These are phyloP conservation scores for Gymnorhina tibicen DNA, from an alignment of 2,113 vertebrate genomes.

Conservation along the genomic window DNA sequence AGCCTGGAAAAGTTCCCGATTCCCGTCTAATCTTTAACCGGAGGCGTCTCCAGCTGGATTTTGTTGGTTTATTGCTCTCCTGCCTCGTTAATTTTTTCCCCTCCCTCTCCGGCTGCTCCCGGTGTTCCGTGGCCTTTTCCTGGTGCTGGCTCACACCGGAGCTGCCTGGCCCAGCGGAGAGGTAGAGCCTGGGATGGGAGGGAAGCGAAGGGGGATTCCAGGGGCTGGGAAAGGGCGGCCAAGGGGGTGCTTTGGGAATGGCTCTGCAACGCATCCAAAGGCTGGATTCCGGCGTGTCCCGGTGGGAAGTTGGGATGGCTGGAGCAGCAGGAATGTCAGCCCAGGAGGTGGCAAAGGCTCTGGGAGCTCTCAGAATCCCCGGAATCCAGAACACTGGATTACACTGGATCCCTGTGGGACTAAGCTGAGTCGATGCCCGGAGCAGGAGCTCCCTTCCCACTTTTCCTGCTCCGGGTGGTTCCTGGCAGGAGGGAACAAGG, in stretches of 20 bases:
- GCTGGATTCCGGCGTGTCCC: fast-evolving
- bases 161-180: fast-evolving
- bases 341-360: not conserved
- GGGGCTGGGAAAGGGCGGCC: not conserved
- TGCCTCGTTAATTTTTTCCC: not conserved
- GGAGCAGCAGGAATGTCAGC: fast-evolving
- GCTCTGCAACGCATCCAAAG: fast-evolving
- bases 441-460: not conserved
- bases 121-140: not conserved
- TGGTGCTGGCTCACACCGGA: not conserved
- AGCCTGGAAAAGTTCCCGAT: fast-evolving
- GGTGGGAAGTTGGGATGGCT: fast-evolving
- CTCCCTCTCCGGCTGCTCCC: not conserved
- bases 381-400: not conserved
- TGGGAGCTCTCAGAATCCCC: fast-evolving
- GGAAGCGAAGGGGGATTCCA: not conserved
- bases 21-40: conserved; percentile 12
- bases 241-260: not conserved
- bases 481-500: not conserved
- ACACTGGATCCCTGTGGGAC: not conserved
- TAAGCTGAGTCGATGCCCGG: fast-evolving
- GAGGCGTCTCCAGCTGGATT: not conserved
- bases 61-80: not conserved
- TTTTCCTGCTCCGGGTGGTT: fast-evolving
- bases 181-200: not conserved